phyloP scores from a whole-genome alignment of 2,113 vertebrate genomes.

The Triplophysa rosa region DNA sequence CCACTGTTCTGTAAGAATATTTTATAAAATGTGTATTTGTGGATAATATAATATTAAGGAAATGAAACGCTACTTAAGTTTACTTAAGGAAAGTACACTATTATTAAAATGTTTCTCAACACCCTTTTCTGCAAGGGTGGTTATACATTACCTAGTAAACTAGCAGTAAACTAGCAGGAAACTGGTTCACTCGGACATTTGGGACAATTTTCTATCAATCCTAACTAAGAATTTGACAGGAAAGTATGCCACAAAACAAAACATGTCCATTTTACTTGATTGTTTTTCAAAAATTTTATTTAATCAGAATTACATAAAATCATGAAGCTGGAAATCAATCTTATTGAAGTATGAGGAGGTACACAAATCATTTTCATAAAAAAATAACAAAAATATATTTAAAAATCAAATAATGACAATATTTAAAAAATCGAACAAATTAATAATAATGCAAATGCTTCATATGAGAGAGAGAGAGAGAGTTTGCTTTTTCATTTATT shows the following conservation, averaged over 20 bases:
- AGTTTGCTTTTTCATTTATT: too few relatives aligned
- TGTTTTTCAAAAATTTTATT: not conserved
- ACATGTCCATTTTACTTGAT: not conserved
- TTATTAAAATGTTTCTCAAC: too few relatives aligned
- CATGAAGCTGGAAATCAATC: not conserved
- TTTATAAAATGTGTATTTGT: not conserved
- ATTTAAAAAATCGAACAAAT: not conserved
- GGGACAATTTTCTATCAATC: too few relatives aligned
- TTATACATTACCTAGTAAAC: not conserved
- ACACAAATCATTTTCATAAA: too few relatives aligned
- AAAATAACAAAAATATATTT: not conserved
- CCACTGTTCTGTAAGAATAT: not conserved
- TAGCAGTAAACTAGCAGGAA: conserved; percentile 51
- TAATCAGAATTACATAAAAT: not conserved
- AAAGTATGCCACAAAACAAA: not conserved
- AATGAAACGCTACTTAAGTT: not conserved
- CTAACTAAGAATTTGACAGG: not conserved
- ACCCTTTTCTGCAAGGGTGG: too few relatives aligned
- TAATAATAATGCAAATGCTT: not conserved
- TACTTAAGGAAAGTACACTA: too few relatives aligned
- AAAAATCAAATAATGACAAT: not conserved
- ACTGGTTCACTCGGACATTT: too few relatives aligned
- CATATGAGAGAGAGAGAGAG: not conserved
- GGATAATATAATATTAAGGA: not conserved
- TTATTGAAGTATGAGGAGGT: too few relatives aligned